These are phyloP conservation scores for Pseudomyrmex gracilis DNA, from an alignment of 1,140 invertebrate genomes.

Conservation along the genomic window DNA sequence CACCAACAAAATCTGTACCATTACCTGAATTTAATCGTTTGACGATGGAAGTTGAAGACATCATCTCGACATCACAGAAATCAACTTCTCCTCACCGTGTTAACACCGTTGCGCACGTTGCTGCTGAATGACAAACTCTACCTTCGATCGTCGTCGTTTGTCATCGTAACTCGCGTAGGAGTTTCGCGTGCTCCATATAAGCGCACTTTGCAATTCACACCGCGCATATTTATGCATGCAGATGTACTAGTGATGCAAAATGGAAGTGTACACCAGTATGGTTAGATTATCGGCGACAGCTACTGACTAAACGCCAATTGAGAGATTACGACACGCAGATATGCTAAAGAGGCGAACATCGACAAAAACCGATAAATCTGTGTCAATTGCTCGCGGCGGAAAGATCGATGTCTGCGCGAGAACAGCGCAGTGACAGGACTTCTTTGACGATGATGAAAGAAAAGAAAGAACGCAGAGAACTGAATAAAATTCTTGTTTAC, in stretches of 20 bases:
- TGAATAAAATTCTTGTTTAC: too few relatives aligned
- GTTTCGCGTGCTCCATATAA: slow-evolving; percentile 18
- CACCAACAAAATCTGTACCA: too few relatives aligned
- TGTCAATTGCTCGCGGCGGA: slow-evolving; percentile 54
- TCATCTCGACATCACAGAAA: neutral
- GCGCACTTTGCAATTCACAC: slow-evolving; percentile 8
- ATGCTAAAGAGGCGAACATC: slow-evolving; percentile 35
- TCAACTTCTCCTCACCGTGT: neutral
- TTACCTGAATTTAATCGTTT: neutral
- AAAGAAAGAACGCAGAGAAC: too few relatives aligned
- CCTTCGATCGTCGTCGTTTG: neutral
- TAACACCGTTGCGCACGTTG: neutral
- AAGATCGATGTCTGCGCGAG: slow-evolving; percentile 32
- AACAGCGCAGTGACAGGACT: neutral
- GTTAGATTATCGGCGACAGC: slow-evolving; percentile 13
- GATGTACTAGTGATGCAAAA: slow-evolving; percentile 12
- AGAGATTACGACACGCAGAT: slow-evolving; percentile 18
- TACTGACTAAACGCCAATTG: slow-evolving; percentile 14
- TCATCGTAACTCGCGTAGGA: neutral
- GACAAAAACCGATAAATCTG: slow-evolving; percentile 40
- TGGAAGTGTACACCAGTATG: slow-evolving; percentile 1
- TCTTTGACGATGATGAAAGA: too few relatives aligned
- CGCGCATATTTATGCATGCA: neutral
- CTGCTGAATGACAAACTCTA: slow-evolving; percentile 4
- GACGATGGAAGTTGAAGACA: too few relatives aligned